Base-by-base conservation (phyloP, 2,113 vertebrate genomes). In the Myrmecophaga tridactyla region DNA sequence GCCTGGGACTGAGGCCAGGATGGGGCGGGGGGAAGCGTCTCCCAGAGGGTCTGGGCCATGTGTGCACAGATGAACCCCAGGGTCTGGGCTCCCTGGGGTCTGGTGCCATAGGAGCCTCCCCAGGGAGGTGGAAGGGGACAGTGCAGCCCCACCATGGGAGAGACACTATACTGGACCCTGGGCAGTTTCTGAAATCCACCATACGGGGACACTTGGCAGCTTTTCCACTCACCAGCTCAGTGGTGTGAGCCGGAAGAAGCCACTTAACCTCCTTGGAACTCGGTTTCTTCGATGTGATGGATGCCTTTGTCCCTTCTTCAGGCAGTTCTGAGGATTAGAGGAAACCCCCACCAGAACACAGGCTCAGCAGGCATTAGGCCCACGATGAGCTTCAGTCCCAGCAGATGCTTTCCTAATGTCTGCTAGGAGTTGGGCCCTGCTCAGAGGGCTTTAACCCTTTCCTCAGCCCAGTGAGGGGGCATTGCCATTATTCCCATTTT, bases 121-220 rank as follows among this genome's bases (percentile, higher is more conserved):
- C 41, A 27, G 31, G 2, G 11, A 65, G 2, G 13, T 9, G 29
- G 7, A 4, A 67, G 13, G 18, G 9, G 20, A 4, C n/a, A 21
- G 51, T 25, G 69, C 23, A 36, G 31, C 31, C 34, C 36, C 6
- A 3, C 39, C 39, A 34, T 0, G 2, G 41, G 21, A 63, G 67
- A 36, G 31, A 72, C 25, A 1, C 23, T 7, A 51, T 3, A 0
- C 2, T 65, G 31, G 67, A 7, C 2, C 2, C 14, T 6, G 1
- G 39, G 43, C 2, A 7, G 21, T 17, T 41, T 85, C 56, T 1
- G 2, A 17, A 21, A 21, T 67, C 81, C 58, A 39, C 31, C 78
- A 63, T 39, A 7, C 0, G 21, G 63, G 34, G 41, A 6, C 69
- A 43, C 43, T 46, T 4, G 56, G 31, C 9, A 13, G 51, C 9